These are phyloP conservation scores for Syritta pipiens DNA, from an alignment of 2,888 invertebrate species.

Conservation along the genomic window DNA sequence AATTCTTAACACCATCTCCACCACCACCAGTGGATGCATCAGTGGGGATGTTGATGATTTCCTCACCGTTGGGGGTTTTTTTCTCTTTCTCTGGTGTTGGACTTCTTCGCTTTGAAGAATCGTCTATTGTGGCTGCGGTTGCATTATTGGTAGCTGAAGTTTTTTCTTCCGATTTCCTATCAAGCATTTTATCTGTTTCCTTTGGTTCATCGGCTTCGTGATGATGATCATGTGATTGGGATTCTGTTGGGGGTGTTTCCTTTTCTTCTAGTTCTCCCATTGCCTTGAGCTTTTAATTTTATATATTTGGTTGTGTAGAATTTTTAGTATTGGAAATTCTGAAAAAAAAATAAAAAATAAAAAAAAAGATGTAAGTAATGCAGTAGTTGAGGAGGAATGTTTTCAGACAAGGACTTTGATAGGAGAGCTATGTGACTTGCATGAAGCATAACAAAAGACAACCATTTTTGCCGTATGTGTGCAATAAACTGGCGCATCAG, in stretches of 20 bases:
- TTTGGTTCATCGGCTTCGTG: slow-evolving; percentile 78
- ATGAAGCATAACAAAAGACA: slow-evolving; percentile 42
- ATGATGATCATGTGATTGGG: slow-evolving; percentile 71
- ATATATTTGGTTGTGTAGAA: neutral
- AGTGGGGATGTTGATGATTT: slow-evolving; percentile 77
- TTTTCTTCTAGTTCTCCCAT: slow-evolving; percentile 79
- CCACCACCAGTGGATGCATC: slow-evolving; percentile 46
- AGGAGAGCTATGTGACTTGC: neutral
- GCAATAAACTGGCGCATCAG: slow-evolving; percentile 16
- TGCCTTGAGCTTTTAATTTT: slow-evolving; percentile 29
- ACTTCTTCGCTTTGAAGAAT: slow-evolving; percentile 71
- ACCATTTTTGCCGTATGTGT: slow-evolving; percentile 1
- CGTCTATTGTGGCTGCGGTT: slow-evolving; percentile 46
- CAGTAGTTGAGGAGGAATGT: too few species aligned
- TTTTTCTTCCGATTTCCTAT: slow-evolving; percentile 72
- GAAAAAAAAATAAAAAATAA: slow-evolving; percentile 34
- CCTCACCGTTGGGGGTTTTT: slow-evolving; percentile 73
- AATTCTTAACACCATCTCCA: slow-evolving; percentile 37
- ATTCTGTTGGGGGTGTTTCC: slow-evolving; percentile 77
- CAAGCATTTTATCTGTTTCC: slow-evolving; percentile 79
- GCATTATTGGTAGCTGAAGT: slow-evolving; percentile 46
- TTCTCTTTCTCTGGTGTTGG: slow-evolving; percentile 74
- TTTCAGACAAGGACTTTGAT: neutral
- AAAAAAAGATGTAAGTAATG: neutral
- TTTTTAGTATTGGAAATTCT: slow-evolving; percentile 5